Evolutionary conservation across 1,140 invertebrate genomes (phyloP).

Genomic region (Diorhabda carinulata): DNA sequence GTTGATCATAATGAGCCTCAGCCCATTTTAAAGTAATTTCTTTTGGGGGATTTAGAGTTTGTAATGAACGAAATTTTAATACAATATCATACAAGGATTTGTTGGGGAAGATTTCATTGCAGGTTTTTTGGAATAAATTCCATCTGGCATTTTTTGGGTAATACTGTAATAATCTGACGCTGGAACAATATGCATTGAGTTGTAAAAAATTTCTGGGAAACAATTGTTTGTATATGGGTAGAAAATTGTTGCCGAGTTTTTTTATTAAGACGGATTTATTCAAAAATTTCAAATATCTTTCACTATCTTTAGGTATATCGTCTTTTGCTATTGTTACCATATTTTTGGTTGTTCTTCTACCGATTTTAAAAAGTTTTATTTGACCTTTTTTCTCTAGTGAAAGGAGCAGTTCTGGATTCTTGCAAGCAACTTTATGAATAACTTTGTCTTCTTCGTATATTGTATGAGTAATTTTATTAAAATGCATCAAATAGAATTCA

Average conservation of each 20-base stretch:
- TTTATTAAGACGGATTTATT: conserved; percentile 7
- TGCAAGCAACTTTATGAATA: conserved; percentile 13
- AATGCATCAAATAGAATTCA: conserved; percentile 15
- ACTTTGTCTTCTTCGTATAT: conserved; percentile 10
- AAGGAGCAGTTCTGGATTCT: conserved; percentile 12
- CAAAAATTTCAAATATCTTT: conserved; percentile 1
- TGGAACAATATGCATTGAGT: background rate
- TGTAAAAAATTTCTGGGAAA: background rate
- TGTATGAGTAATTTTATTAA: background rate
- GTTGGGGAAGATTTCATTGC: background rate
- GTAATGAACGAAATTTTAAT: background rate
- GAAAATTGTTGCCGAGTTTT: conserved; percentile 9
- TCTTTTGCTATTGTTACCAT: conserved; percentile 10
- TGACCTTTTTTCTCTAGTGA: conserved; percentile 6
- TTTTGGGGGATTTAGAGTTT: conserved; percentile 4
- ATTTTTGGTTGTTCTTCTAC: conserved; percentile 19
- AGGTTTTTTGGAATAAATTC: conserved; percentile 6
- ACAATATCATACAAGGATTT: background rate
- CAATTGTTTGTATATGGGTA: conserved; percentile 1
- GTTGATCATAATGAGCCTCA: conserved; percentile 10
- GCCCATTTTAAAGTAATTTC: conserved; percentile 10
- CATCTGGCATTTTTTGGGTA: conserved; percentile 14
- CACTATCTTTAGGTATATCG: conserved; percentile 13
- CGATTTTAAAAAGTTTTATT: background rate
- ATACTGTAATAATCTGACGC: background rate